Evolutionary conservation across 2,797 vertebrate species (phyloP), one percentile per base, ranked within the genome.

Genomic region (Danio aesculapii): DNA sequence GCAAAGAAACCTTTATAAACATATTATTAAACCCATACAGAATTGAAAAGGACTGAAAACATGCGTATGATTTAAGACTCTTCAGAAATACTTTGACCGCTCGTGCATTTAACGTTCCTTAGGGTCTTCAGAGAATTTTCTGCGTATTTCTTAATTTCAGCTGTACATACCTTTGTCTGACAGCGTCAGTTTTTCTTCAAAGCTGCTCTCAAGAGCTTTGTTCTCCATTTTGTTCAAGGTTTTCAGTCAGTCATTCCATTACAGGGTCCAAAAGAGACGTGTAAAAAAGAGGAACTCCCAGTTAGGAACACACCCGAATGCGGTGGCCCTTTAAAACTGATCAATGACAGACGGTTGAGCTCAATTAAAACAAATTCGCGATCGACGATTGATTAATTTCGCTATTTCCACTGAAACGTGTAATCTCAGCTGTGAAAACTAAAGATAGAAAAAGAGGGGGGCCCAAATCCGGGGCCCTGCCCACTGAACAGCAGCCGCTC

Each of bases 201-300:
- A 87, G 77, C 85, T 11, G 79, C 81, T 88, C 59, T 91, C 92
- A 0, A 95, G 91, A 75, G 92, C 88, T 10, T 82, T 91, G 90
- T 89, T 92, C 88, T 95, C 94, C 94, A 94, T 90, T 64, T 84
- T 77, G 53, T 81, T 69, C 72, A 75, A 59, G 62, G 49, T 77
- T 59, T 89, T 83, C 87, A 83, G 75, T 89, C 88, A 89, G 89
- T 94, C 93, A 95, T 94, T 94, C 94, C 94, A 92, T 90, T 88
- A 87, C 86, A 81, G 55, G 86, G 84, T 87, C 87, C 78, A 74
- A 79, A 86, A 88, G 85, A 89, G 89, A 91, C 53, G 46, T 6
- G 70, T 59, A 14, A 41, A 84, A 70, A 84, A 88, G 89, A 89
- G 88, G 89, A 85, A 63, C 64, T 74, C 79, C 52, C 87, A 77